Conservation (phyloP, 2,113 vertebrate genomes). For the Caretta caretta region DNA sequence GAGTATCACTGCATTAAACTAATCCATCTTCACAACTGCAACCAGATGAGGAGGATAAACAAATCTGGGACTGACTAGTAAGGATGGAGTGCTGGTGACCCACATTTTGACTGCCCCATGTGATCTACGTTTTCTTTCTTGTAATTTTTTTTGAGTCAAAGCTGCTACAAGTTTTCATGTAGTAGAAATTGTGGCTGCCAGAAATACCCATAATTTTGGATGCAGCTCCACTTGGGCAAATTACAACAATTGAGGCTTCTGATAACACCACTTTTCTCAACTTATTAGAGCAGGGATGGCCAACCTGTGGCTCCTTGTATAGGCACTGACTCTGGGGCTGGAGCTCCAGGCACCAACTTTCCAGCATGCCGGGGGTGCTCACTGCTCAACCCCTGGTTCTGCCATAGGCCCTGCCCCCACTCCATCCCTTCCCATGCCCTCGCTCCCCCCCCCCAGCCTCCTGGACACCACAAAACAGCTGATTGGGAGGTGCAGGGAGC, state of each 20-base stretch:
- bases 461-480: too few relatives aligned
- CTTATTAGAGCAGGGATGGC: background rate
- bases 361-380: too few relatives aligned
- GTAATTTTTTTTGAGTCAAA: background rate
- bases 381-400: too few relatives aligned
- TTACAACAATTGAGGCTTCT: background rate
- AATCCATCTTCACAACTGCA: background rate
- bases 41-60: background rate
- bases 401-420: too few relatives aligned
- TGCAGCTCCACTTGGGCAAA: background rate
- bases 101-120: fast-evolving
- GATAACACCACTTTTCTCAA: background rate
- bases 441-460: too few relatives aligned
- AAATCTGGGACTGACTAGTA: fast-evolving
- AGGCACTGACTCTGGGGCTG: too few relatives aligned
- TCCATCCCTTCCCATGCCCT: too few relatives aligned
- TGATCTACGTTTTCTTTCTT: background rate
- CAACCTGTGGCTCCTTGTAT: too few relatives aligned
- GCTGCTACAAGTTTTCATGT: fast-evolving
- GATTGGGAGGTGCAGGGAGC: too few relatives aligned
- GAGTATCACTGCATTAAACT: too few relatives aligned
- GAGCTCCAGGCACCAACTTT: too few relatives aligned
- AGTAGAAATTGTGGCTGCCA: background rate
- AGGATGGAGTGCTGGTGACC: background rate
- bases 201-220: background rate